Evolutionary conservation across 2,888 invertebrate genomes (phyloP).

Genomic region (Phengaris arion): DNA sequence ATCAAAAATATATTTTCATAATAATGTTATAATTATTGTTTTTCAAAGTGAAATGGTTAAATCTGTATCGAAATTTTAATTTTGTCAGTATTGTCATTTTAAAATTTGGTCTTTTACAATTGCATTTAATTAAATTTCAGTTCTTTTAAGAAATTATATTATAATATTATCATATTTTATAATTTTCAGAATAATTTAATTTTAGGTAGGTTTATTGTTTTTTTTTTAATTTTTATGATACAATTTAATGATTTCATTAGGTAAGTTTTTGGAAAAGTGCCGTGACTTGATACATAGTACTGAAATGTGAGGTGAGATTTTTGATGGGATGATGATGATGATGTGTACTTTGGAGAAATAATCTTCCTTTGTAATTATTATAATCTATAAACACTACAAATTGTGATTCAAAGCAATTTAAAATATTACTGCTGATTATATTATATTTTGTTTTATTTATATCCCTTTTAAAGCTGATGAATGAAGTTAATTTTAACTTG

Average conservation of each 20-base stretch:
- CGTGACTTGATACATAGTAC: conserved; percentile 27
- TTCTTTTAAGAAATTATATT: neutral
- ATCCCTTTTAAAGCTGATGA: neutral
- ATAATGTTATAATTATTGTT: conserved; percentile 19
- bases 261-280: conserved; percentile 14
- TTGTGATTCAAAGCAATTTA: conserved; percentile 80
- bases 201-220: neutral
- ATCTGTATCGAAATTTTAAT: neutral
- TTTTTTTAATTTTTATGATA: neutral
- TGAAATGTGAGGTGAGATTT: conserved; percentile 24
- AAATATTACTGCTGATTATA: conserved; percentile 79
- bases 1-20: conserved; percentile 28
- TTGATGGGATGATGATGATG: conserved; percentile 49
- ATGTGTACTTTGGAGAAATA: conserved; percentile 69
- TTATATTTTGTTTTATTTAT: conserved; percentile 55
- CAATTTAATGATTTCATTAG: conserved; percentile 10
- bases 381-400: conserved; percentile 78
- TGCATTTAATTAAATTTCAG: neutral
- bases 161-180: neutral
- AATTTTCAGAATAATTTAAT: neutral
- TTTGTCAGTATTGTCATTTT: neutral
- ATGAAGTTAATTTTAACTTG: too few species aligned
- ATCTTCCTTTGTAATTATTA: conserved; percentile 79
- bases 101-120: too few species aligned
- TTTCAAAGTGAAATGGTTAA: conserved; percentile 5